Base-by-base conservation (phyloP, 2,888 invertebrate species). In the Caenorhabditis drosophilae region DNA sequence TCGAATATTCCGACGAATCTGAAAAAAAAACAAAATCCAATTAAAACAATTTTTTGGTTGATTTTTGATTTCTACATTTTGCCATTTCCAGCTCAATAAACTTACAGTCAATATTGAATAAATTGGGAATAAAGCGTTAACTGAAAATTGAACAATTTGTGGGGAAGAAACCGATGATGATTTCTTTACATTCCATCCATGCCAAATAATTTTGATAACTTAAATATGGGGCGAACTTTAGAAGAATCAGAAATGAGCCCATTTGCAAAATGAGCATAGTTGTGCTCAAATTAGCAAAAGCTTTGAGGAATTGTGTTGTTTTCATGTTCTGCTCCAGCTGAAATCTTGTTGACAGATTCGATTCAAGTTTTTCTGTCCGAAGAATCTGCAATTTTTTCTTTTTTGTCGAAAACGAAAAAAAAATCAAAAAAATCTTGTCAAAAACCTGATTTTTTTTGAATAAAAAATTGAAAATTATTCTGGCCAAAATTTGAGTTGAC, bases 251-350 rank as follows among this genome's bases (percentile, higher is more conserved):
- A 18, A 40, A 40, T 2, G 18, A 20, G 18, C 16, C 40, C 4
- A 22, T 40, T 15, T 40, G 40, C 7, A 40, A 40, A 4, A 22
- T 40, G 18, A 55, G 41, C 36, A 51, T 48, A 15, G 36, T 16
- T 4, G 61, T 51, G 35, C 46, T 55, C 11, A 44, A 22, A 44
- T 61, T 61, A 12, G 61, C 61, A 23, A 53, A 61, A 18, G 55
- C 46, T 31, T 55, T 55, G 6, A 61, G 46, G 15, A 53, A 47
- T 47, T 50, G 38, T 25, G 35, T 55, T 4, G 61, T 49, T 16
- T 27, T 51, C 6, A 47, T 55, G 41, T 56, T 62, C 23, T 62
- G 47, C n/a, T 62, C 56, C 12, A 56, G 16, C 20, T 56, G 56
- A 42, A 31, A 62, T 22, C 56, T 31, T 2, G 56, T 56, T 1